These are phyloP conservation scores for Copidosoma floridanum DNA, from an alignment of 1,140 invertebrate genomes.

Conservation along the genomic window DNA sequence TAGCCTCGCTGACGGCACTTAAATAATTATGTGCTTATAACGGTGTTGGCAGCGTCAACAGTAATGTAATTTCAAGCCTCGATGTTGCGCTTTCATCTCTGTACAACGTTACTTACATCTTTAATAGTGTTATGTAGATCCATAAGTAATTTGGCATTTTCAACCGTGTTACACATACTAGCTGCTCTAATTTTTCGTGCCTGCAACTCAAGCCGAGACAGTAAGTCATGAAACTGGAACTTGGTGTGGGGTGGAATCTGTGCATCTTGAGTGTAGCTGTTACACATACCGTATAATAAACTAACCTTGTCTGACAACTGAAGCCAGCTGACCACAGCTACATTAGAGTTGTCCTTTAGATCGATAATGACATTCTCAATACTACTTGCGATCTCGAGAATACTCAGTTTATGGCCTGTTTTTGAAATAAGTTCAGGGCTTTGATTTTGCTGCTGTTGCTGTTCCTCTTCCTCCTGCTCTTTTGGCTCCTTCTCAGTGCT, in stretches of 20 bases:
- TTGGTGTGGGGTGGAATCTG: slow-evolving; percentile 81
- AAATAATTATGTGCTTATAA: no score
- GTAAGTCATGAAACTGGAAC: slow-evolving; percentile 84
- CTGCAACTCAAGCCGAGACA: slow-evolving; percentile 77
- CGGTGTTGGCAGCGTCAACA: not conserved
- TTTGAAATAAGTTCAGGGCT: no score
- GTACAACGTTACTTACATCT: slow-evolving; percentile 77
- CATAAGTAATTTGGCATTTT: slow-evolving; percentile 66
- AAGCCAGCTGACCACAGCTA: slow-evolving; percentile 70
- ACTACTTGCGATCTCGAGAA: slow-evolving; percentile 68
- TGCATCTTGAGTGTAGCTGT: slow-evolving; percentile 68
- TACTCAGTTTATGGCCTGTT: slow-evolving; percentile 69
- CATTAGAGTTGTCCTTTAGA: slow-evolving; percentile 61
- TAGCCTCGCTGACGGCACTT: not conserved
- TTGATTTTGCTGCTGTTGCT: not conserved
- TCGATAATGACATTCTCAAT: slow-evolving; percentile 67
- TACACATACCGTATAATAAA: slow-evolving; percentile 74
- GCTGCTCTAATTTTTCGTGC: slow-evolving; percentile 73
- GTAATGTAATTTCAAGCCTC: no score
- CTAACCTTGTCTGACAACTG: slow-evolving; percentile 83
- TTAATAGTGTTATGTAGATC: slow-evolving; percentile 79
- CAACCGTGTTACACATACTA: slow-evolving; percentile 68
- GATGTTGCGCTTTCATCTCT: slow-evolving; percentile 65
- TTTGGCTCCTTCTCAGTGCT: slow-evolving; percentile 10
- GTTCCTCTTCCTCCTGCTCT: not conserved